These are phyloP conservation scores for Lanistes nyassanus DNA, from an alignment of 1,140 invertebrate species.

Conservation along the genomic window DNA sequence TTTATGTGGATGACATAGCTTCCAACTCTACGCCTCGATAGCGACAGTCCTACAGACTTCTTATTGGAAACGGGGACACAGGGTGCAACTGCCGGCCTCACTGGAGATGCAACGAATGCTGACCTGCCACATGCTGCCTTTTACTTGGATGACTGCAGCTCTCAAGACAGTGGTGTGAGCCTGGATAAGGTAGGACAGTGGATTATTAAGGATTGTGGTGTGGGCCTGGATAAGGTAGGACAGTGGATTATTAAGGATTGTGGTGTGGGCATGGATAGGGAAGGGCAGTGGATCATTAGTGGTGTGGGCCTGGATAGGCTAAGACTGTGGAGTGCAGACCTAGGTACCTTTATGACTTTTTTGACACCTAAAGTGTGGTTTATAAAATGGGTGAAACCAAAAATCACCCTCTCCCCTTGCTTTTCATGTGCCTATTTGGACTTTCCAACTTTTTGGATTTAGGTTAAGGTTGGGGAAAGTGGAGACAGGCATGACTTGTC, in stretches of 20 bases:
- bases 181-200: conserved; percentile 45
- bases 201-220: conserved; percentile 50
- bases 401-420: too few relatives aligned
- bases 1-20: conserved; percentile 26
- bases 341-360: too few relatives aligned
- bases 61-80: conserved; percentile 25
- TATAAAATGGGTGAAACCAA: too few relatives aligned
- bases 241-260: conserved; percentile 43
- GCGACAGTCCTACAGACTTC: conserved; percentile 45
- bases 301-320: conserved; percentile 50
- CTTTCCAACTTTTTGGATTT: too few relatives aligned
- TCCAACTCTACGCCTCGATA: conserved; percentile 40
- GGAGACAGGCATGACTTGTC: too few relatives aligned
- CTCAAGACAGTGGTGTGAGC: conserved; percentile 57
- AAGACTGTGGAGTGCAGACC: too few relatives aligned
- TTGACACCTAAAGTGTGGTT: too few relatives aligned
- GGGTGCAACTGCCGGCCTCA: too few relatives aligned
- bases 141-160: conserved; percentile 48
- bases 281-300: conserved; percentile 34
- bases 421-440: too few relatives aligned
- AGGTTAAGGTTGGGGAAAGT: too few relatives aligned
- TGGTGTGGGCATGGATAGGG: conserved; percentile 50
- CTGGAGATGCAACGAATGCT: too few relatives aligned
- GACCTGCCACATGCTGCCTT: conserved; percentile 9
- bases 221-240: conserved; percentile 50